A percentile compares a stretch with the other conserved stretches of the same genome.
These are phyloP conservation scores for Eolophus roseicapilla DNA, from an alignment of 2,113 vertebrate genomes.

Conservation along the genomic window DNA sequence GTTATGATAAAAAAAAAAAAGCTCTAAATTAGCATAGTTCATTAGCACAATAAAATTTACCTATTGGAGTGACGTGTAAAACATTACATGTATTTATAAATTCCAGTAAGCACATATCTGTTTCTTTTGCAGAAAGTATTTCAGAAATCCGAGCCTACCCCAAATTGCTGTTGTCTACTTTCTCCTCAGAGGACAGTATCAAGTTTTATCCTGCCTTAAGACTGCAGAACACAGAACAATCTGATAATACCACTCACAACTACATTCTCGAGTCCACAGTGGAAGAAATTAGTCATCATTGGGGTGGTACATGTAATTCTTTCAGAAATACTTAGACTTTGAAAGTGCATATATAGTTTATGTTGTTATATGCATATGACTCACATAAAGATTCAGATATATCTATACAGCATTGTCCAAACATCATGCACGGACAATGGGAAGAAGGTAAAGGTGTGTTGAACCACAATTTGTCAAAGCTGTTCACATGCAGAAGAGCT, in stretches of 20 bases:
- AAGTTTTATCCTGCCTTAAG: not conserved
- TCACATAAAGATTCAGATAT: not conserved
- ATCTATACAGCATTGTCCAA: not conserved
- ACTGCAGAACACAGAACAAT: not conserved
- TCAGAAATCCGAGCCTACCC: not conserved
- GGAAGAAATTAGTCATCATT: not conserved
- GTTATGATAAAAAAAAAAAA: not conserved
- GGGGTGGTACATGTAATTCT: fast-evolving
- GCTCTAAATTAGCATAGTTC: not conserved
- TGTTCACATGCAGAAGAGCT: not conserved
- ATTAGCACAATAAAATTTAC: not conserved
- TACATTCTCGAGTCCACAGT: not conserved
- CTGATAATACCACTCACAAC: not conserved
- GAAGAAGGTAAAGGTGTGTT: not conserved
- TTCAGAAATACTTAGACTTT: not conserved
- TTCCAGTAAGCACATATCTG: not conserved
- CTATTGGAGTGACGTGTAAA: not conserved
- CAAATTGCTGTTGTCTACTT: not conserved
- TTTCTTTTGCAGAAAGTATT: not conserved
- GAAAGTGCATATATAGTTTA: not conserved
- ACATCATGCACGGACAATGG: fast-evolving
- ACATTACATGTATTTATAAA: not conserved
- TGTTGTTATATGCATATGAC: not conserved
- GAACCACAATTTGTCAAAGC: not conserved
- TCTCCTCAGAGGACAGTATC: not conserved